These are phyloP conservation scores for Cerceris ruficornis DNA, from an alignment of 2,888 invertebrate genomes.

Conservation along the genomic window DNA sequence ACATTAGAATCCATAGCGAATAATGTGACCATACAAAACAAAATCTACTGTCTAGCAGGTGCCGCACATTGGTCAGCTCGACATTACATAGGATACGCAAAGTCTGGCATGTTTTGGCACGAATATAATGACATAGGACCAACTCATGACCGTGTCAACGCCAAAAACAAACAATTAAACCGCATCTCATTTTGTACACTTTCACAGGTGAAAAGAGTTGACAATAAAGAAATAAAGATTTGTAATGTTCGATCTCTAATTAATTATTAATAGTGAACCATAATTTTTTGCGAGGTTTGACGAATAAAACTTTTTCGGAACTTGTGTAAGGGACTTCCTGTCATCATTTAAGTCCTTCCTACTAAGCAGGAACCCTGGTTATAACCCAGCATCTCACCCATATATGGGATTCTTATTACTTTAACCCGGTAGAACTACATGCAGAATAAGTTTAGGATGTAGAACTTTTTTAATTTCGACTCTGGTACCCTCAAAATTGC, in stretches of 20 bases:
- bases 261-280: no score
- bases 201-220: conserved; percentile 16
- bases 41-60: conserved; percentile 29
- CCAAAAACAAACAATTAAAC: conserved; percentile 12
- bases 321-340: no score
- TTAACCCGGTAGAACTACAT: no score
- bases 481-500: neutral
- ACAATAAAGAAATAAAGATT: neutral
- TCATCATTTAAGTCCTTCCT: no score
- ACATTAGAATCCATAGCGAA: conserved; percentile 30
- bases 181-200: conserved; percentile 30
- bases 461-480: neutral
- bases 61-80: conserved; percentile 5
- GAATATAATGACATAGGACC: conserved; percentile 41
- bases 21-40: conserved; percentile 3
- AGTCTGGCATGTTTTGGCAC: conserved; percentile 33
- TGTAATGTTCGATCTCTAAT: no score
- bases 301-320: neutral
- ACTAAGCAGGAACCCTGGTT: no score
- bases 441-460: neutral
- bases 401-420: no score
- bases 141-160: conserved; percentile 27
- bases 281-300: neutral
- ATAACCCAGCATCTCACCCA: no score
- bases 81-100: conserved; percentile 30